A percentile compares a stretch with the other conserved stretches of the same genome.
Evolutionary conservation across 2,888 invertebrate species (phyloP).

Genomic region (Plagiodera versicolora): DNA sequence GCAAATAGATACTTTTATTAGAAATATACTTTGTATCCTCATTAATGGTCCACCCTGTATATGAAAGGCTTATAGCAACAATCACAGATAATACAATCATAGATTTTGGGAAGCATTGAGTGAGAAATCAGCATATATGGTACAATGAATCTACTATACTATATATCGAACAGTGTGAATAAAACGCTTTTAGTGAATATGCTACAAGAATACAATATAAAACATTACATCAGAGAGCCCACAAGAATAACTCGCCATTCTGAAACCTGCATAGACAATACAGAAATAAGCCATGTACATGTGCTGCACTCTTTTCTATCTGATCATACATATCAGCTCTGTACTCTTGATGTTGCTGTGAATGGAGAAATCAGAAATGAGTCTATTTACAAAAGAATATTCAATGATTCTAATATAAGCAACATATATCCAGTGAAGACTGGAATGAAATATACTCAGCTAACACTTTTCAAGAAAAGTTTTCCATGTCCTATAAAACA

Average conservation of each 20-base stretch:
- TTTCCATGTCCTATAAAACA: not conserved
- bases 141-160: no score
- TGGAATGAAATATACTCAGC: not conserved
- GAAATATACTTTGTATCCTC: no score
- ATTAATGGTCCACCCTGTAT: no score
- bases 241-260: slow-evolving; percentile 7
- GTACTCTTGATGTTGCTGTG: not conserved
- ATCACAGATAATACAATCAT: no score
- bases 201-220: slow-evolving; percentile 6
- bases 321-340: slow-evolving; percentile 2
- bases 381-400: slow-evolving; percentile 6
- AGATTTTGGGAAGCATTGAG: no score
- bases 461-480: not conserved
- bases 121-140: no score
- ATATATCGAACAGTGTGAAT: not conserved
- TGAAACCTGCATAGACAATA: slow-evolving; percentile 6
- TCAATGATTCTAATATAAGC: slow-evolving; percentile 7
- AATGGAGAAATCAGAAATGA: not conserved
- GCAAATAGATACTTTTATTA: no score
- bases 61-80: no score
- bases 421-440: not conserved
- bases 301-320: slow-evolving; percentile 6
- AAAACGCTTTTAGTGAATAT: slow-evolving; percentile 1
- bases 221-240: slow-evolving; percentile 2
- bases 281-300: slow-evolving; percentile 1